Evolutionary conservation across 2,888 invertebrate genomes (phyloP), one percentile per base, ranked within the genome.

Genomic region (Gymnocheta viridis): DNA sequence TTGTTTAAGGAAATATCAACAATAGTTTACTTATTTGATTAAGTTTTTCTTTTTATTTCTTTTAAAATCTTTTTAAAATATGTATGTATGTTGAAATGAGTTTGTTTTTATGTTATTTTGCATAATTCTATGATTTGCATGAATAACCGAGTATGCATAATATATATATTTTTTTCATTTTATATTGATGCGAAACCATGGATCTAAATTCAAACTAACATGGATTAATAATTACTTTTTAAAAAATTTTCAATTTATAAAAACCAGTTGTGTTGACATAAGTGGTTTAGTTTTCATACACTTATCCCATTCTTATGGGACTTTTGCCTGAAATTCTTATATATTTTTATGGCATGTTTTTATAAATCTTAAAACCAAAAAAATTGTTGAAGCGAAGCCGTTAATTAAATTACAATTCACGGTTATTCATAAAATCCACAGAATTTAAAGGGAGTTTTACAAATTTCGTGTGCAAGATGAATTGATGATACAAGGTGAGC

Each of bases 21-120:
- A 47, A 47, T 66, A 47, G 12, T n/a, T 66, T 49, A 41, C 27
- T 29, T 58, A 14, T 38, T 69, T 51, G 10, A 12, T 58, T 66
- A 64, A 76, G 66, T 76, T 66, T 66, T 47, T 54, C 10, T 41
- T 66, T 56, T 67, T 24, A 44, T 66, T 56, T 56, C 5, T 44
- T 67, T 67, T 49, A 29, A 49, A 3, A 29, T 60, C 14, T 58
- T n/a, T 17, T 60, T 41, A 69, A 35, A 38, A n/a, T n/a, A n/a
- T n/a, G n/a, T 17, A 32, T 32, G n/a, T 56, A 19, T 35, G 22
- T 44, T 7, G 7, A 32, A 64, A 32, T 54, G 4, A 60, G 27
- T 60, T 47, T 29, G 27, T 67, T 69, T n/a, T 32, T 67, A 58
- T 60, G 27, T 69, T 77, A 27, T 41, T 24, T n/a, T 62, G 7